phyloP scores from a whole-genome alignment of 2,888 invertebrate species.

The Eupelmus urozonus region DNA sequence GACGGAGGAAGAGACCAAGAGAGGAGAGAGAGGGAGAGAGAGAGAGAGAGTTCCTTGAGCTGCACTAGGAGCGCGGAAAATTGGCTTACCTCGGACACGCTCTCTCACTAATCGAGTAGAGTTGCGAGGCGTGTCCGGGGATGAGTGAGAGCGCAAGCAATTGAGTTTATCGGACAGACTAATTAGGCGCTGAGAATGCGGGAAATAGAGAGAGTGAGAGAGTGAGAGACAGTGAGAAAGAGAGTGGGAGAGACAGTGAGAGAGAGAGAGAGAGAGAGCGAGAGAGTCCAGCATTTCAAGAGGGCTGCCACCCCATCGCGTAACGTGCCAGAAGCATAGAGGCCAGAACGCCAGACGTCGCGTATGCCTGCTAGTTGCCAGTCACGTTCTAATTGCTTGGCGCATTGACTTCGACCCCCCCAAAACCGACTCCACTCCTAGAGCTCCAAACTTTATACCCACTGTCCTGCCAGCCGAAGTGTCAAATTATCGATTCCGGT shows the following conservation, averaged over 20 bases:
- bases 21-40: not conserved
- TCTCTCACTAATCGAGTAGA: constrained; percentile 46
- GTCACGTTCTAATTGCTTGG: constrained; percentile 45
- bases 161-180: constrained; percentile 70
- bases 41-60: constrained; percentile 35
- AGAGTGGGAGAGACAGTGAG: constrained; percentile 34
- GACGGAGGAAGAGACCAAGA: not conserved
- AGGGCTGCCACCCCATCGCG: too few relatives aligned
- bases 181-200: constrained; percentile 70
- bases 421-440: constrained; percentile 6
- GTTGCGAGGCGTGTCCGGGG: constrained; percentile 13
- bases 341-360: constrained; percentile 52
- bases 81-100: constrained; percentile 44
- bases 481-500: not conserved
- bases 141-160: constrained; percentile 58
- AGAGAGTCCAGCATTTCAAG: constrained; percentile 39
- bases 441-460: not conserved
- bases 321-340: too few relatives aligned
- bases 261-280: constrained; percentile 54
- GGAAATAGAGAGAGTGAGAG: constrained; percentile 62
- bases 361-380: constrained; percentile 31
- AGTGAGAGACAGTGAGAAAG: constrained; percentile 50
- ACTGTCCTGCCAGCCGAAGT: not conserved
- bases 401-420: constrained; percentile 31
- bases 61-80: constrained; percentile 38